Evolutionary conservation across 2,797 vertebrate genomes (phyloP).

Genomic region (Gymnoscopelus microlampas): DNA sequence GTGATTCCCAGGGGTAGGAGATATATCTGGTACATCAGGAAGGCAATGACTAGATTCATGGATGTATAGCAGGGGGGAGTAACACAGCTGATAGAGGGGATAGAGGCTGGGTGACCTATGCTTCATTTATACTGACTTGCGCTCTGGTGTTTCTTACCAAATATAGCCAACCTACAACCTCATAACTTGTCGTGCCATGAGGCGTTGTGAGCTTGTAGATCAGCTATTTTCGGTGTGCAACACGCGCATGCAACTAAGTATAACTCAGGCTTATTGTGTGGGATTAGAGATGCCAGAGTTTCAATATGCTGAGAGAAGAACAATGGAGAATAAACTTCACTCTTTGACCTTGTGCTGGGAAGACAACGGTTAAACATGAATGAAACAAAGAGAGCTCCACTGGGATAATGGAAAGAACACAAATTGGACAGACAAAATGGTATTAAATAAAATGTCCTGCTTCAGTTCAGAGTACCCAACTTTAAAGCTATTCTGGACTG

Average conservation of each 20-base stretch:
- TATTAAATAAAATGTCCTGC: not conserved
- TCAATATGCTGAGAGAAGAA: no score
- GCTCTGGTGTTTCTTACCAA: no score
- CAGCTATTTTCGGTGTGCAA: no score
- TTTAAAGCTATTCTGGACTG: not conserved
- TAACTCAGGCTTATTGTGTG: no score
- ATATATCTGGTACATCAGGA: constrained; percentile 63
- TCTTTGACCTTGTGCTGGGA: no score
- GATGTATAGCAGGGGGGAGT: constrained; percentile 34
- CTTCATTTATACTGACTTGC: no score
- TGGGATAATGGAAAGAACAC: constrained; percentile 12
- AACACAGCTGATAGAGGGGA: constrained; percentile 31
- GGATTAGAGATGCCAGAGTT: no score
- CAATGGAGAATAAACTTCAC: no score
- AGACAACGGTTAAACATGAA: not conserved
- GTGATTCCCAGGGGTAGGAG: constrained; percentile 69
- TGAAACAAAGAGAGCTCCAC: not conserved
- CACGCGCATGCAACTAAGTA: no score
- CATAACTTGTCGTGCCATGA: no score
- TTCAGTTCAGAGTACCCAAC: constrained; percentile 24
- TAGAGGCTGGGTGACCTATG: constrained; percentile 14
- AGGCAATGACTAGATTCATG: constrained; percentile 55
- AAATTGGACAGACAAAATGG: not conserved
- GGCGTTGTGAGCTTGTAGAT: no score
- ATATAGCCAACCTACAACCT: no score